These are phyloP conservation scores for Gnathonemus longibarbis DNA, from an alignment of 2,113 vertebrate species.

Conservation along the genomic window DNA sequence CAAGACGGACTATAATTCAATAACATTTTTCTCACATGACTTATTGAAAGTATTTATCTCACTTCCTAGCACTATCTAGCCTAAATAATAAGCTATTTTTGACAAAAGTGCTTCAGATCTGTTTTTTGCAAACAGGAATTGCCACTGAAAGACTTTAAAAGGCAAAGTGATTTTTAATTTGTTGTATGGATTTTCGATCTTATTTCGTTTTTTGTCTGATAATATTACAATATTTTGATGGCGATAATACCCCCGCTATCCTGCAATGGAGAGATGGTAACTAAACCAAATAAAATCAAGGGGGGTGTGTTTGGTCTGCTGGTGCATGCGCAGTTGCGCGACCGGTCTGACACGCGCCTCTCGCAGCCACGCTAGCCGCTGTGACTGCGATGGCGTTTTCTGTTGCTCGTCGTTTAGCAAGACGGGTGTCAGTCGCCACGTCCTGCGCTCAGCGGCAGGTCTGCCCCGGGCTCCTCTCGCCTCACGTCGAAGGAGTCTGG, in stretches of 20 bases:
- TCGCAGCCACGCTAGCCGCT: not conserved
- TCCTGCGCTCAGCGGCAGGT: conserved; percentile 36
- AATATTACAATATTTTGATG: not conserved
- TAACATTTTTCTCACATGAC: not conserved
- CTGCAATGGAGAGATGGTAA: not conserved
- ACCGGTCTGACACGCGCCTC: conserved; percentile 38
- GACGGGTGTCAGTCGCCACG: conserved; percentile 61
- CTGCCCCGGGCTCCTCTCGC: conserved; percentile 13
- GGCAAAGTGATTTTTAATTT: not conserved
- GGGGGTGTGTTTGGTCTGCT: not conserved
- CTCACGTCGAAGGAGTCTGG: conserved; percentile 23
- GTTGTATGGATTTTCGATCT: not conserved
- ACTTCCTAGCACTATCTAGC: not conserved
- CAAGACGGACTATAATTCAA: not conserved
- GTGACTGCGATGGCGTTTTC: conserved; percentile 71
- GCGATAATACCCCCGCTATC: not conserved
- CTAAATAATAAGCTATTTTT: not conserved
- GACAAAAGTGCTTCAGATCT: not conserved
- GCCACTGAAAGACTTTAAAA: not conserved
- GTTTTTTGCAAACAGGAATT: not conserved
- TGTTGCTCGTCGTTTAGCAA: conserved; percentile 54
- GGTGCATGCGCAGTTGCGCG: conserved; percentile 38
- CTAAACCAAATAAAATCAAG: not conserved
- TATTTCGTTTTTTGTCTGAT: not conserved
- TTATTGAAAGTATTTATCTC: not conserved